Evolutionary conservation across 2,797 vertebrate species (phyloP).

Genomic region (Okamejei kenojei): DNA sequence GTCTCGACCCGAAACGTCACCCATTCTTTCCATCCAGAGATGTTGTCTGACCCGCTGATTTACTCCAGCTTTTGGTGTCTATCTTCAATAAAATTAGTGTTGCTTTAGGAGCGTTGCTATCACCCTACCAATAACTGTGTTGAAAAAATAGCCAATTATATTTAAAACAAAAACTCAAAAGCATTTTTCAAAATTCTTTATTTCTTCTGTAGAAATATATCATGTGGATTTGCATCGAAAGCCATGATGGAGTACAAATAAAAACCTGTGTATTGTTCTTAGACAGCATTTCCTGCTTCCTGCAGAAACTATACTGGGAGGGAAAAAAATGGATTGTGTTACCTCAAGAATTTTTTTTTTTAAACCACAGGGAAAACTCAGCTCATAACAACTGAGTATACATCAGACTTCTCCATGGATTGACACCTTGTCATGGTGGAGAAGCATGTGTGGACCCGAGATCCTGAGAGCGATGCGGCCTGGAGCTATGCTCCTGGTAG

Average conservation of each 20-base stretch:
- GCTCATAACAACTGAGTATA: not conserved
- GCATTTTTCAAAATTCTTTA: constrained; percentile 23
- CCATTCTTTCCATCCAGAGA: no score
- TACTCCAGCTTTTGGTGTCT: no score
- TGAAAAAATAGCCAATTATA: not conserved
- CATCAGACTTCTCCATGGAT: no score
- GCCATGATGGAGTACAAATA: not conserved
- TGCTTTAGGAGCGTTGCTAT: no score
- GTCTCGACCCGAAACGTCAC: no score
- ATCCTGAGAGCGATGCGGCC: no score
- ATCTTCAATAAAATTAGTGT: no score
- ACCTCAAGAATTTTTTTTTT: not conserved
- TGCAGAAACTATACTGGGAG: not conserved
- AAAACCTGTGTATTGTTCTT: not conserved
- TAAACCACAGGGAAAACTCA: not conserved
- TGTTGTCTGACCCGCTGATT: no score
- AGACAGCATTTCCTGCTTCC: not conserved
- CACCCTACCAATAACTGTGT: no score
- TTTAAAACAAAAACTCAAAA: not conserved
- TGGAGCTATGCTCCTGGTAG: no score
- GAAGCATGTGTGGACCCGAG: no score
- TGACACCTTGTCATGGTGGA: no score
- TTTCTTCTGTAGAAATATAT: constrained; percentile 25
- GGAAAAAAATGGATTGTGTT: not conserved
- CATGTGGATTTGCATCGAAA: constrained; percentile 13